A percentile compares a stretch with the other conserved stretches of the same genome.
phyloP scores from a whole-genome alignment of 1,140 invertebrate genomes.

The Galendromus occidentalis region DNA sequence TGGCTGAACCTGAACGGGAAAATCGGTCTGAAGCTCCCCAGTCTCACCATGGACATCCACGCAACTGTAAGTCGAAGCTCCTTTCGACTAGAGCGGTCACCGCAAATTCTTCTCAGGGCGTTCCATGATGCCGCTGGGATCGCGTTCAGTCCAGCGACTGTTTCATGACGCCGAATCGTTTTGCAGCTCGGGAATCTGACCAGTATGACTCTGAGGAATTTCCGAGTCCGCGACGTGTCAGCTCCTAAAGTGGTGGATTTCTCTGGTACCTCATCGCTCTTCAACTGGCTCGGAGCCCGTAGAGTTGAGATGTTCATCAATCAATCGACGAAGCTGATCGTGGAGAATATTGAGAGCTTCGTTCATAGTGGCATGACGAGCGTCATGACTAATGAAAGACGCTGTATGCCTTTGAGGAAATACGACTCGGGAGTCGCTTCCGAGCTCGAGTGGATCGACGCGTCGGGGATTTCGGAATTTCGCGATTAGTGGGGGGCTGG shows the following conservation, averaged over 20 bases:
- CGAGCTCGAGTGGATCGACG: too few species aligned
- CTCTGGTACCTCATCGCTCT: background rate
- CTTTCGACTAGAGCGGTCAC: background rate
- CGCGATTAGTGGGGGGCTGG: too few species aligned
- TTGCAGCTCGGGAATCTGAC: constrained; percentile 1
- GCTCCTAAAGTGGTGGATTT: background rate
- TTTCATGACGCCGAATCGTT: background rate
- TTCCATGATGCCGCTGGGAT: background rate
- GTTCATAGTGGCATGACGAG: background rate
- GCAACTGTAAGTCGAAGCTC: background rate
- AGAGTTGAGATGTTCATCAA: background rate
- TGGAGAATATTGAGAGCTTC: background rate
- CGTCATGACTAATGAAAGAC: background rate
- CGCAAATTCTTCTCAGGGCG: background rate
- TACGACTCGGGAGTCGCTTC: too few species aligned
- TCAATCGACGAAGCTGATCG: background rate
- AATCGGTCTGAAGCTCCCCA: background rate
- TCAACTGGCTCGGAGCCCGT: constrained; percentile 1
- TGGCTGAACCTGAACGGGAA: background rate
- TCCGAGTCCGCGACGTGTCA: background rate
- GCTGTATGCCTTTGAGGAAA: background rate
- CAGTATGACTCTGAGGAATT: background rate
- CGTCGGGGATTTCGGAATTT: too few species aligned
- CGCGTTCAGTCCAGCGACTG: background rate
- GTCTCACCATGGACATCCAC: background rate